These are phyloP conservation scores for Ploceus nigricollis DNA, from an alignment of 2,113 vertebrate species.

Conservation along the genomic window DNA sequence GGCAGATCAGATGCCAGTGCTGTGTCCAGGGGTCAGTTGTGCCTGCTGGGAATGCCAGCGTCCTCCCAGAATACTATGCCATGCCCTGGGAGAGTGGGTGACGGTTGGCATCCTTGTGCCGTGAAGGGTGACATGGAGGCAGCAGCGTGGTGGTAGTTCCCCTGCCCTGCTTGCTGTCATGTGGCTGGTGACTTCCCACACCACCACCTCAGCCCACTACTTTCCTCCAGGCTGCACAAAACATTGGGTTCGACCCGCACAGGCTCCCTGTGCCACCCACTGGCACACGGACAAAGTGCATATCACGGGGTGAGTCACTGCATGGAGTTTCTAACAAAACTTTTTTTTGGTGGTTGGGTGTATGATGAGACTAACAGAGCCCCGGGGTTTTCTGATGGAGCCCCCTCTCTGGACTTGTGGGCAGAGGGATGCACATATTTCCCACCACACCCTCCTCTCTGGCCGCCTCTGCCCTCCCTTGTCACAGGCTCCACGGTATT, in stretches of 20 bases:
- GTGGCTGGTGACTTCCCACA: not conserved
- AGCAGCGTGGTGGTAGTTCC: not conserved
- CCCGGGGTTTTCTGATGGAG: not conserved
- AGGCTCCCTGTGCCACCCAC: not conserved
- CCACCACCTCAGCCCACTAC: fast-evolving
- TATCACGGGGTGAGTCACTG: not conserved
- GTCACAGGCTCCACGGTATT: fast-evolving
- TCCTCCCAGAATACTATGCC: not conserved
- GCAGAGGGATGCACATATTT: not conserved
- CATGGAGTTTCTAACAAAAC: not conserved
- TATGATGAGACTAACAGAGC: not conserved
- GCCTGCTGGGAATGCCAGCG: not conserved
- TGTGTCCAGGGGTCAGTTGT: not conserved
- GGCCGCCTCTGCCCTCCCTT: not conserved
- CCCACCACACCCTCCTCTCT: fast-evolving
- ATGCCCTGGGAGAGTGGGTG: not conserved
- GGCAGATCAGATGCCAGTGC: not conserved
- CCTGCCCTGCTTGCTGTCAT: not conserved
- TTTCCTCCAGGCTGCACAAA: not conserved
- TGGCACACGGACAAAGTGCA: fast-evolving
- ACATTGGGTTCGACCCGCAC: fast-evolving
- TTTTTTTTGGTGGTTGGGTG: not conserved
- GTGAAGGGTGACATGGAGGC: fast-evolving
- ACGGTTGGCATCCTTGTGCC: fast-evolving
- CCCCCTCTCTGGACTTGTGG: not conserved